These are phyloP conservation scores for Ischnura elegans DNA, from an alignment of 2,888 invertebrate species.

Conservation along the genomic window DNA sequence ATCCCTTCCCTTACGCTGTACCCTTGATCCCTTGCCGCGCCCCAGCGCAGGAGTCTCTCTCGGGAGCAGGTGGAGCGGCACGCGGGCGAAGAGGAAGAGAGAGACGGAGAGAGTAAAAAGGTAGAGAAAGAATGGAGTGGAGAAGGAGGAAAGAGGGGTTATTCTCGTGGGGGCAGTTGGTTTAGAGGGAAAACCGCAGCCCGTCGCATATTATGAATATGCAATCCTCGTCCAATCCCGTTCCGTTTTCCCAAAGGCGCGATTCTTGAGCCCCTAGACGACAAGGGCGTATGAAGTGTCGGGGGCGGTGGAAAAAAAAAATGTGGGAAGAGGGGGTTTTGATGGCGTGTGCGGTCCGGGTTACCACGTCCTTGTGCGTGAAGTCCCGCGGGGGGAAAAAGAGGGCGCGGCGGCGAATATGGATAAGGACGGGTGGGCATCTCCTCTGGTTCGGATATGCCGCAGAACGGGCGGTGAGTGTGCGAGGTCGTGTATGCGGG, in stretches of 20 bases:
- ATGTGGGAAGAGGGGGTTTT: background rate
- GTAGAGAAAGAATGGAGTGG: background rate
- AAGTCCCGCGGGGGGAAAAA: constrained; percentile 4
- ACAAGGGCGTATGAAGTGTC: background rate
- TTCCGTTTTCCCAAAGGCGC: constrained; percentile 54
- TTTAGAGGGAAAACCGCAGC: constrained; percentile 59
- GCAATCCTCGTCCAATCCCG: constrained; percentile 64
- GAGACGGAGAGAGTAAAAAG: background rate
- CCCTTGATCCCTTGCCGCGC: background rate
- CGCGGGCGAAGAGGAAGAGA: background rate
- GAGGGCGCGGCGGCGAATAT: background rate
- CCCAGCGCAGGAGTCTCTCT: too few species aligned
- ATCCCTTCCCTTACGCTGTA: background rate
- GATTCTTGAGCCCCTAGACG: constrained; percentile 51
- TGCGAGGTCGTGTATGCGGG: background rate
- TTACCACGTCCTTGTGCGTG: background rate
- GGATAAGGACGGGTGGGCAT: background rate
- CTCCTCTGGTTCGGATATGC: background rate
- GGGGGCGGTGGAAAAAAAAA: background rate
- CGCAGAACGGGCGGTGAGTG: background rate
- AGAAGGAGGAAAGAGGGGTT: background rate
- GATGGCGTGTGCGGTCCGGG: background rate
- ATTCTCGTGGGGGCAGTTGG: constrained; percentile 47
- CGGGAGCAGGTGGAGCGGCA: too few species aligned
- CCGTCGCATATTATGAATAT: constrained; percentile 66